A percentile compares a stretch with the other conserved stretches of the same genome.
phyloP scores from a whole-genome alignment of 2,888 invertebrate species.

The Cinara cedri region DNA sequence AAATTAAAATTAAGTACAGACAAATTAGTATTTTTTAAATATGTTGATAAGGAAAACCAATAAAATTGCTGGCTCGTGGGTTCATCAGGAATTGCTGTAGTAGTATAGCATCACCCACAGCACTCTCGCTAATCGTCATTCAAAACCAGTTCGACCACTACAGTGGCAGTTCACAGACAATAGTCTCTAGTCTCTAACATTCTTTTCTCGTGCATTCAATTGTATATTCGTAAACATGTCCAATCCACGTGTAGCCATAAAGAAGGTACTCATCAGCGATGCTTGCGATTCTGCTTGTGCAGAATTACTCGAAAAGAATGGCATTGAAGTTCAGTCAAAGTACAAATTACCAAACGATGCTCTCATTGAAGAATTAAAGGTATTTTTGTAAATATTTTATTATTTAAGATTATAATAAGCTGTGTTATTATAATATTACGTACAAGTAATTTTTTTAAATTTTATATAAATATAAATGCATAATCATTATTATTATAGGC shows the following conservation, averaged over 20 bases:
- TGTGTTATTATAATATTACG: too few species aligned
- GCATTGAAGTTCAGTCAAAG: slow-evolving; percentile 80
- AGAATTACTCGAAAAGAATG: slow-evolving; percentile 76
- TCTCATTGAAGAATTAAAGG: slow-evolving; percentile 81
- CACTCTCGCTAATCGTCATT: neutral
- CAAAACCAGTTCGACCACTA: slow-evolving; percentile 43
- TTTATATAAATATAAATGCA: too few species aligned
- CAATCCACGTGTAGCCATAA: slow-evolving; percentile 64
- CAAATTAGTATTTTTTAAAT: neutral
- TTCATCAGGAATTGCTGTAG: neutral
- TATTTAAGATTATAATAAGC: too few species aligned
- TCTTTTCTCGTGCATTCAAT: slow-evolving; percentile 10
- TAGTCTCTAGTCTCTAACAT: neutral
- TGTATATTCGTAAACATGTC: slow-evolving; percentile 26
- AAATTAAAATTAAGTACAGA: slow-evolving; percentile 15
- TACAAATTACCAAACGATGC: slow-evolving; percentile 75
- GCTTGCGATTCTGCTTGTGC: slow-evolving; percentile 88
- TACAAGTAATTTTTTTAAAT: too few species aligned
- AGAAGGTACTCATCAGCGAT: slow-evolving; percentile 88
- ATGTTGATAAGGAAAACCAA: slow-evolving; percentile 34
- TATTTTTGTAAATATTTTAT: too few species aligned
- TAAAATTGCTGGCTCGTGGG: neutral
- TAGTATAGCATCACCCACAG: neutral
- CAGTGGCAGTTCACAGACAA: neutral
- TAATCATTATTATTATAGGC: too few species aligned